A percentile compares a stretch with the other conserved stretches of the same genome.
Evolutionary conservation across 1,140 invertebrate genomes (phyloP).

Genomic region (Cydia pomonella): DNA sequence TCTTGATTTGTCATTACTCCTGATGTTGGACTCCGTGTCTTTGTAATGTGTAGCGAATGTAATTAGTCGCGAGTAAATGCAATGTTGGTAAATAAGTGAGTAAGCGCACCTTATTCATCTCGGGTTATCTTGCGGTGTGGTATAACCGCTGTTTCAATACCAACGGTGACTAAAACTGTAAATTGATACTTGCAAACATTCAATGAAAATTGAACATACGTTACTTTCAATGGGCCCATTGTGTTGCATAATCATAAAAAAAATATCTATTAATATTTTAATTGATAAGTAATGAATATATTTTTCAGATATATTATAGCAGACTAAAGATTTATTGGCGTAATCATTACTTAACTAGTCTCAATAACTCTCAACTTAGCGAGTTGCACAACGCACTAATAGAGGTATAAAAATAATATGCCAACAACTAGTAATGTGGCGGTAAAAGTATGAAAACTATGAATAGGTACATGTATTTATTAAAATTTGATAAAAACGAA

Average conservation of each 20-base stretch:
- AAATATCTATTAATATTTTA: not conserved
- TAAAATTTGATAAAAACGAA: too few relatives aligned
- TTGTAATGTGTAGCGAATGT: slow-evolving; percentile 42
- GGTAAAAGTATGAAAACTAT: too few relatives aligned
- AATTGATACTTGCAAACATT: slow-evolving; percentile 6
- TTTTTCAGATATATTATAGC: too few relatives aligned
- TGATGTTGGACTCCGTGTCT: too few relatives aligned
- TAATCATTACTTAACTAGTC: too few relatives aligned
- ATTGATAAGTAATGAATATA: not conserved
- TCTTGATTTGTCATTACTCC: slow-evolving; percentile 12
- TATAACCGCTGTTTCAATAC: slow-evolving; percentile 9
- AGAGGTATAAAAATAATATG: too few relatives aligned
- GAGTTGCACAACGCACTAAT: too few relatives aligned
- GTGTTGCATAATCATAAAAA: too few relatives aligned
- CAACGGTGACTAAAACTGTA: slow-evolving; percentile 3
- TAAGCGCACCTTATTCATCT: slow-evolving; percentile 42
- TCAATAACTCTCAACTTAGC: too few relatives aligned
- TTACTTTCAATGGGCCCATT: not conserved
- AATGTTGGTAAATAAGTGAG: slow-evolving; percentile 50
- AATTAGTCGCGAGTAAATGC: slow-evolving; percentile 46
- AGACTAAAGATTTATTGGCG: too few relatives aligned
- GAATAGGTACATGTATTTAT: too few relatives aligned
- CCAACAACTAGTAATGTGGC: too few relatives aligned
- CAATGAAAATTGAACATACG: not conserved
- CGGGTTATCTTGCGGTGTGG: slow-evolving; percentile 27